Percentiles rank a stretch among this genome's conserved stretches.
Conservation (phyloP, 2,888 invertebrate genomes). For the Cryptocephalus moraei region DNA sequence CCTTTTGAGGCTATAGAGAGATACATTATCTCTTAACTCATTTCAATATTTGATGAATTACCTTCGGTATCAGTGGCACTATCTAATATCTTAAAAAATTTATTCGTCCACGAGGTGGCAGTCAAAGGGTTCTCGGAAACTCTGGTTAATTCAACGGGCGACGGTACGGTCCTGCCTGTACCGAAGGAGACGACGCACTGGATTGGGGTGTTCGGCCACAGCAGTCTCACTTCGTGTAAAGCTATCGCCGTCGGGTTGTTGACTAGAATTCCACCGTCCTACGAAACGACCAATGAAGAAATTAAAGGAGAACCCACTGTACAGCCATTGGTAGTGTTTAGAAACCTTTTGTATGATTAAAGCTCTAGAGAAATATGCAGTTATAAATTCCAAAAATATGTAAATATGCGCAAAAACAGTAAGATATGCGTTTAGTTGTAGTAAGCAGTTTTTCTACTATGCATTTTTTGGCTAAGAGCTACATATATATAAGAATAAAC, state of each 20-base stretch:
- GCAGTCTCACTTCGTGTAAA: slow-evolving; percentile 69
- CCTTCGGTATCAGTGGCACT: slow-evolving; percentile 82
- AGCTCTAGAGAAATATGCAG: too few species aligned
- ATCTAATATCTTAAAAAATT: slow-evolving; percentile 69
- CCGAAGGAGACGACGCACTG: slow-evolving; percentile 77
- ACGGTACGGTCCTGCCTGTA: slow-evolving; percentile 50
- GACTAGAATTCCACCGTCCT: slow-evolving; percentile 72
- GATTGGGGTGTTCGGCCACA: slow-evolving; percentile 66
- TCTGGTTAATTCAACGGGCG: slow-evolving; percentile 23
- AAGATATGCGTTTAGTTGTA: too few species aligned
- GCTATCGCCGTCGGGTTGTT: slow-evolving; percentile 85
- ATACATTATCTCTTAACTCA: too few species aligned
- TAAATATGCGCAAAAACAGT: too few species aligned
- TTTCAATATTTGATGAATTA: slow-evolving; percentile 31
- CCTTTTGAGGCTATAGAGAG: too few species aligned
- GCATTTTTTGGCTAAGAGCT: too few species aligned
- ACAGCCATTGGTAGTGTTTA: too few species aligned
- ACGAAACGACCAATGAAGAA: slow-evolving; percentile 8
- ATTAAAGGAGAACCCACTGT: too few species aligned
- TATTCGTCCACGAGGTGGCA: slow-evolving; percentile 57
- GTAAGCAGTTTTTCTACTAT: too few species aligned
- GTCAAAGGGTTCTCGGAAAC: slow-evolving; percentile 17
- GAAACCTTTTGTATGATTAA: too few species aligned
- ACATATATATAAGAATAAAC: too few species aligned
- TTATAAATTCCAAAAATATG: too few species aligned